Evolutionary conservation across 2,888 invertebrate species (phyloP).

Genomic region (Germaria angustata): DNA sequence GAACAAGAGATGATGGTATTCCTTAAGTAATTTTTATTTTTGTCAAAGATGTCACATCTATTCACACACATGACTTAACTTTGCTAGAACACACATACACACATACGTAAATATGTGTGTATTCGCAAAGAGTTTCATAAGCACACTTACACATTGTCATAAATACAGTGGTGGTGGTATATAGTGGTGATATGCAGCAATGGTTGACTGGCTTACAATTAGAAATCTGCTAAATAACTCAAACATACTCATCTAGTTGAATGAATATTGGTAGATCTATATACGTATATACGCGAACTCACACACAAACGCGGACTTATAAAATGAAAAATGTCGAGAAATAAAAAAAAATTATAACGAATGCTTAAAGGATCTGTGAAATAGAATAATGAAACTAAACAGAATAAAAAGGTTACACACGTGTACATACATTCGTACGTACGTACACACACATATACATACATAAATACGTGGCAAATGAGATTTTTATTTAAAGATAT

Average conservation of each 20-base stretch:
- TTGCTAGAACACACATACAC: neutral
- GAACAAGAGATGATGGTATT: slow-evolving; percentile 4
- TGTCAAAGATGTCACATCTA: slow-evolving; percentile 19
- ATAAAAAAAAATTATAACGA: neutral
- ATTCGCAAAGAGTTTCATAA: neutral
- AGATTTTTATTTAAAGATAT: slow-evolving; percentile 33
- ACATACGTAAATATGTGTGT: neutral
- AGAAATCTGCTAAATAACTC: slow-evolving; percentile 2
- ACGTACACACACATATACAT: neutral
- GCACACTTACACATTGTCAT: neutral
- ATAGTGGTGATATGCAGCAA: slow-evolving; percentile 14
- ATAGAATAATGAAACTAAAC: slow-evolving; percentile 11
- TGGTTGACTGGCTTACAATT: slow-evolving; percentile 36
- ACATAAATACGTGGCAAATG: neutral
- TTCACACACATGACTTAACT: slow-evolving; percentile 24
- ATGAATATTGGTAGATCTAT: neutral
- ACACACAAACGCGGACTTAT: neutral
- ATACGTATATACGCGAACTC: neutral
- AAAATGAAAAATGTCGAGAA: neutral
- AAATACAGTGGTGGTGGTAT: neutral
- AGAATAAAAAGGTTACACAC: slow-evolving; percentile 21
- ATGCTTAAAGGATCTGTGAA: neutral
- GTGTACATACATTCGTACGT: neutral
- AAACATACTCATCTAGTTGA: neutral
- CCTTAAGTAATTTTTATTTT: neutral